A percentile compares a stretch with the other conserved stretches of the same genome.
These are phyloP conservation scores for Agapostemon virescens DNA, from an alignment of 2,888 invertebrate species.

Conservation along the genomic window DNA sequence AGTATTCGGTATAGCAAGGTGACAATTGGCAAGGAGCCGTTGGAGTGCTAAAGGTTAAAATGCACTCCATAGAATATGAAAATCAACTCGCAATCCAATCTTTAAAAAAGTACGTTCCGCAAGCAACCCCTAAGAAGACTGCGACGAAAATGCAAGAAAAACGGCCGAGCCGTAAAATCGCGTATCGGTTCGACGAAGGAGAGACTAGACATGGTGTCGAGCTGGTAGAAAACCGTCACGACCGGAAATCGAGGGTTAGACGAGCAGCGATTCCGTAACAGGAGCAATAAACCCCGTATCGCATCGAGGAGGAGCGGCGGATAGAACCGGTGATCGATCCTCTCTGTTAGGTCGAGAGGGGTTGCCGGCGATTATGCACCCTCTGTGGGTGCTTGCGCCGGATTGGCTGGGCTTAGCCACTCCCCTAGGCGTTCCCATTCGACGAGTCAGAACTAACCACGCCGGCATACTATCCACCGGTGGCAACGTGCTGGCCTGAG, in stretches of 20 bases:
- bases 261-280: conserved; percentile 31
- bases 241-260: conserved; percentile 21
- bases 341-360: conserved; percentile 54
- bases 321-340: conserved; percentile 58
- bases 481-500: conserved; percentile 55
- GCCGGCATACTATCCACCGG: conserved; percentile 41
- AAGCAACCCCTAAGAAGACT: background rate
- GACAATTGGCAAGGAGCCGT: too few relatives aligned
- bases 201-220: background rate
- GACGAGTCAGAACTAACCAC: conserved; percentile 52
- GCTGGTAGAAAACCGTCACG: background rate
- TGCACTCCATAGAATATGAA: too few relatives aligned
- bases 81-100: too few relatives aligned
- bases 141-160: background rate
- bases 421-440: conserved; percentile 72
- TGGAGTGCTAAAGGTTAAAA: too few relatives aligned
- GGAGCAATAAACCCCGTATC: conserved; percentile 28
- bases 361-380: conserved; percentile 67
- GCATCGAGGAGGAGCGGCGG: conserved; percentile 34
- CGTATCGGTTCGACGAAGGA: background rate
- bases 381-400: conserved; percentile 49
- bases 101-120: too few relatives aligned
- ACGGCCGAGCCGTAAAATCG: too few relatives aligned
- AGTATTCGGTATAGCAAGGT: too few relatives aligned
- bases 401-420: conserved; percentile 75